Evolutionary conservation across 2,888 invertebrate genomes (phyloP).

Genomic region (Eristalis intricaria): DNA sequence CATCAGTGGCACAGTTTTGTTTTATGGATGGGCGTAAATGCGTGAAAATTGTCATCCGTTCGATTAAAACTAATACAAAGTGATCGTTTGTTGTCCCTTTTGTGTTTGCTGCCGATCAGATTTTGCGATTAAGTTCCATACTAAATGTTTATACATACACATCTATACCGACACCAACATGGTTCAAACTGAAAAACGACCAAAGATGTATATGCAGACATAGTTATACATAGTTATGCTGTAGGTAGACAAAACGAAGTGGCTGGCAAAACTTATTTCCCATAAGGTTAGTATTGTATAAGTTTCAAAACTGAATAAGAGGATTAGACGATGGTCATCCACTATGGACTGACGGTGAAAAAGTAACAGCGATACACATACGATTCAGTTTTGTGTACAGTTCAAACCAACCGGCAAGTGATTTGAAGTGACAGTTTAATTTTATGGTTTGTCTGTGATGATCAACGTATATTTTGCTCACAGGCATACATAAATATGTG

Average conservation of each 20-base stretch:
- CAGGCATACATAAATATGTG: slow-evolving; percentile 17
- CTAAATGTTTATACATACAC: slow-evolving; percentile 10
- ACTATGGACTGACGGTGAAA: slow-evolving; percentile 16
- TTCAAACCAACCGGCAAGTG: slow-evolving; percentile 75
- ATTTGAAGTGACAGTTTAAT: slow-evolving; percentile 82
- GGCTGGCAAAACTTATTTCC: slow-evolving; percentile 36
- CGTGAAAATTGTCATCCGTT: slow-evolving; percentile 44
- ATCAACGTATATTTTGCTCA: slow-evolving; percentile 74
- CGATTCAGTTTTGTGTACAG: slow-evolving; percentile 33
- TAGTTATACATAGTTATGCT: not conserved
- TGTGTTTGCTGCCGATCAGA: slow-evolving; percentile 47
- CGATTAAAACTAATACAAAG: slow-evolving; percentile 51
- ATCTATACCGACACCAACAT: not conserved
- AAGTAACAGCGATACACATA: slow-evolving; percentile 30
- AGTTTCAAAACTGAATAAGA: slow-evolving; percentile 55
- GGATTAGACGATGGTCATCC: slow-evolving; percentile 49
- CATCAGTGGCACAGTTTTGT: not conserved
- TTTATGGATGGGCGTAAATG: slow-evolving; percentile 15
- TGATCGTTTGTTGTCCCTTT: slow-evolving; percentile 53
- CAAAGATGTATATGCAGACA: slow-evolving; percentile 16
- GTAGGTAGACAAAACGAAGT: slow-evolving; percentile 23
- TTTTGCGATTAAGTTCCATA: slow-evolving; percentile 30
- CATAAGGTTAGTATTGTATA: slow-evolving; percentile 48
- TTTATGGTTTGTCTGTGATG: slow-evolving; percentile 81
- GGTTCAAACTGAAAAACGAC: not conserved